Percentiles rank a stretch among this genome's conserved stretches.
Evolutionary conservation across 92 coral and sea anemone species (phyloP).

Genomic region (Epizoanthus rinbou): DNA sequence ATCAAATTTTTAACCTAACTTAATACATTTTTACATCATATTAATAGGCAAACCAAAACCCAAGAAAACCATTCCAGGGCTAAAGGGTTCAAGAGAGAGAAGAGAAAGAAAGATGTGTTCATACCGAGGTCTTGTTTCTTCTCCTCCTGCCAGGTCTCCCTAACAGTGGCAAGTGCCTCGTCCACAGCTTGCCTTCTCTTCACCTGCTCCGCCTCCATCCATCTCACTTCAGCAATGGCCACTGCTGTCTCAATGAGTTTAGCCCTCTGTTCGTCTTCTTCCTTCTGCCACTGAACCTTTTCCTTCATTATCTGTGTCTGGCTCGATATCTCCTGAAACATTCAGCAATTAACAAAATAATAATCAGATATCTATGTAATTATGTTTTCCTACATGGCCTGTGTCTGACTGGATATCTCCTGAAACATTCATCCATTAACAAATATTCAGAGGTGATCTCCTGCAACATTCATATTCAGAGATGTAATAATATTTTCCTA

Average conservation of each 20-base stretch:
- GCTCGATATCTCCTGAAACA: slow-evolving; percentile 36
- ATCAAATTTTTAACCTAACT: no score
- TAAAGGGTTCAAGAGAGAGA: no score
- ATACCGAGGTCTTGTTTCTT: slow-evolving; percentile 82
- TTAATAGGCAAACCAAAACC: no score
- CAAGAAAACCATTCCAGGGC: no score
- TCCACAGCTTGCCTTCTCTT: slow-evolving; percentile 85
- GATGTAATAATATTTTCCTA: no score
- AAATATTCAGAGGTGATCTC: no score
- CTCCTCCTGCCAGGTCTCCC: slow-evolving; percentile 76
- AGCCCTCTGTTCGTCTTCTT: slow-evolving; percentile 56
- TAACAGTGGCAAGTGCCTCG: slow-evolving; percentile 74
- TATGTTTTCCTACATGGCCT: no score
- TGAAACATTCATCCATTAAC: no score
- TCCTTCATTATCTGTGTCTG: slow-evolving; percentile 58
- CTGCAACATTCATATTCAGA: no score
- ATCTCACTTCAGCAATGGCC: slow-evolving; percentile 90
- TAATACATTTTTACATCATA: no score
- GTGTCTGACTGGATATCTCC: background rate
- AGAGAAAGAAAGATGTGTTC: background rate
- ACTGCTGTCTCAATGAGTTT: slow-evolving; percentile 88
- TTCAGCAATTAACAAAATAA: background rate
- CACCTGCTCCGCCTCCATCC: slow-evolving; percentile 80
- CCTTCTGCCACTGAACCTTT: slow-evolving; percentile 71
- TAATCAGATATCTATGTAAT: no score